Conservation (phyloP, 2,797 vertebrate genomes). For the Scleropages formosus region DNA sequence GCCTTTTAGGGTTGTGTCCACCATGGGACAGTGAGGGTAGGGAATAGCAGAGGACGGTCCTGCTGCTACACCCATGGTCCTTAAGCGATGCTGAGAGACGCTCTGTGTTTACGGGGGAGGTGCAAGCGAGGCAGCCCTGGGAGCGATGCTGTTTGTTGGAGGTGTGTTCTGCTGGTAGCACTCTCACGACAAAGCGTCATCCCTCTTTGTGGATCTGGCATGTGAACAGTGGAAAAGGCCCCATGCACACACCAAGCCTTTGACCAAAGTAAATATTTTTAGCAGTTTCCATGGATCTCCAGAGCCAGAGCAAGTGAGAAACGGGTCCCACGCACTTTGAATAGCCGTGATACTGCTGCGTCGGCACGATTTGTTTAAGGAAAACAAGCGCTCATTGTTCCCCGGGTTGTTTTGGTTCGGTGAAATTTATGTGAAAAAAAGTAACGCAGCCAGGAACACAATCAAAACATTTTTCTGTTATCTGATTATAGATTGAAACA, state of each 20-base stretch:
- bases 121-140: neutral
- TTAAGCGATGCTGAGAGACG: no score
- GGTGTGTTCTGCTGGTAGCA: neutral
- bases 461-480: neutral
- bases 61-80: no score
- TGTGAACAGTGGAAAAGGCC: neutral
- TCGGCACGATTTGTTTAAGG: neutral
- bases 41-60: no score
- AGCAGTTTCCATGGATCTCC: neutral
- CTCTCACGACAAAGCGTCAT: neutral
- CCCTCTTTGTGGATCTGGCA: neutral
- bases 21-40: no score
- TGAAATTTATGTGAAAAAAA: no score
- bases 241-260: neutral
- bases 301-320: neutral
- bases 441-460: neutral
- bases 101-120: no score
- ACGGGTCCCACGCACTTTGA: neutral
- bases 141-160: neutral
- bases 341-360: neutral
- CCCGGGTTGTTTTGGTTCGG: no score
- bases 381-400: neutral
- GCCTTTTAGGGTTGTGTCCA: no score
- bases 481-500: neutral
- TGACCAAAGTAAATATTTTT: slow-evolving; percentile 13